A percentile compares a stretch with the other conserved stretches of the same genome.
Evolutionary conservation across 2,113 vertebrate genomes (phyloP).

Genomic region (Cheilinus undulatus): DNA sequence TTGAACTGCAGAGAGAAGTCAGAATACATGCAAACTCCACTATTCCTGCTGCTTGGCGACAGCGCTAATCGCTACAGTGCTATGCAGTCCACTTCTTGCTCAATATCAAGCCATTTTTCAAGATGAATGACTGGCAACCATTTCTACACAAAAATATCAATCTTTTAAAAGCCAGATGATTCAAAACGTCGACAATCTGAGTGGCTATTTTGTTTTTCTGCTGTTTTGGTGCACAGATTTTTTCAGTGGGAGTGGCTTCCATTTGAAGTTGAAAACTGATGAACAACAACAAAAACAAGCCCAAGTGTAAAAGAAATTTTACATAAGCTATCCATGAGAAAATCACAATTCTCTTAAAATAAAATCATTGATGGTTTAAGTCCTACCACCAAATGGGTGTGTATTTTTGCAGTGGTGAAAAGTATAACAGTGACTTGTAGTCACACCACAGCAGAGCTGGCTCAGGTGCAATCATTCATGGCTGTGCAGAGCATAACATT

Average conservation of each 20-base stretch:
- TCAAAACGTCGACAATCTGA: no score
- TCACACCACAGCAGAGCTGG: conserved; percentile 12
- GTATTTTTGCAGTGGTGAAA: conserved; percentile 1
- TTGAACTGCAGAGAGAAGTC: no score
- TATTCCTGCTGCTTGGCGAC: no score
- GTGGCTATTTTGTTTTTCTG: no score
- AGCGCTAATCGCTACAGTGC: no score
- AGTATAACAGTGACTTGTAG: neutral
- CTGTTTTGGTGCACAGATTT: neutral
- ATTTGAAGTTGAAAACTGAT: neutral
- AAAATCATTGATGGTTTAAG: no score
- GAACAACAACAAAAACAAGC: neutral
- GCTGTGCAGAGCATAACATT: conserved; percentile 26
- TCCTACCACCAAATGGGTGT: no score
- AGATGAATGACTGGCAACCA: neutral
- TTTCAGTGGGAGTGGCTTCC: neutral
- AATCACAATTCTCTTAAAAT: no score
- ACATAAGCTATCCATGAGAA: no score
- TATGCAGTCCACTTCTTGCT: no score
- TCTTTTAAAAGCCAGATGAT: neutral
- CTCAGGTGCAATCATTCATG: conserved; percentile 36
- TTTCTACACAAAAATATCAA: neutral
- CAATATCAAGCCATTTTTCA: neutral
- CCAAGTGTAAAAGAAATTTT: no score
- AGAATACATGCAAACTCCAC: no score